These are phyloP conservation scores for Anguilla marmorata DNA, from an alignment of 2,797 vertebrate species.

Conservation along the genomic window DNA sequence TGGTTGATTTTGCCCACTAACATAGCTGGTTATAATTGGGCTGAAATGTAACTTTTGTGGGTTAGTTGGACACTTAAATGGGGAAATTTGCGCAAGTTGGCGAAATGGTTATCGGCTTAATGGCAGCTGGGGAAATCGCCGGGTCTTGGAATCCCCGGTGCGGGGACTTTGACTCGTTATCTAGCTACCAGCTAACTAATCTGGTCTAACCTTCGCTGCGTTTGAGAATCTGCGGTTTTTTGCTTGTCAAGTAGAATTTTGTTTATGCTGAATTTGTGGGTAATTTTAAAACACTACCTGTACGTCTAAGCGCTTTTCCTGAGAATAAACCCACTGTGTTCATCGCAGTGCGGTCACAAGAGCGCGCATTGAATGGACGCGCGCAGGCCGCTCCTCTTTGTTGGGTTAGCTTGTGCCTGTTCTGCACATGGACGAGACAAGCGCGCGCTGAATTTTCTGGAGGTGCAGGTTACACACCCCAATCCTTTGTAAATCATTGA, in stretches of 20 bases:
- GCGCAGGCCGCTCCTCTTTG: conserved; percentile 28
- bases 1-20: not conserved
- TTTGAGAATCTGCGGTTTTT: not conserved
- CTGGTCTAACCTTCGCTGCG: not conserved
- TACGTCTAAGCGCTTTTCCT: not conserved
- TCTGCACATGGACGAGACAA: conserved; percentile 15
- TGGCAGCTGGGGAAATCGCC: not conserved
- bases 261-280: not conserved
- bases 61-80: not conserved
- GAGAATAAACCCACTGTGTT: not conserved
- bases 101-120: not conserved
- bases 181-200: not conserved
- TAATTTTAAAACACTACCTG: not conserved
- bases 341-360: conserved; percentile 16
- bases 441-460: not conserved
- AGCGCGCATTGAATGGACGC: conserved; percentile 8
- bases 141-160: not conserved
- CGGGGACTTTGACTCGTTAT: not conserved
- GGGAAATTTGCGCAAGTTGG: not conserved
- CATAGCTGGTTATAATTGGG: not conserved
- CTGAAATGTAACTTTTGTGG: not conserved
- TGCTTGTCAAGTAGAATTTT: not conserved
- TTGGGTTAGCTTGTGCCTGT: conserved; percentile 6
- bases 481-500: not conserved
- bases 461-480: not conserved